Conservation (phyloP, 2,113 vertebrate genomes). For the Gadus chalcogrammus region DNA sequence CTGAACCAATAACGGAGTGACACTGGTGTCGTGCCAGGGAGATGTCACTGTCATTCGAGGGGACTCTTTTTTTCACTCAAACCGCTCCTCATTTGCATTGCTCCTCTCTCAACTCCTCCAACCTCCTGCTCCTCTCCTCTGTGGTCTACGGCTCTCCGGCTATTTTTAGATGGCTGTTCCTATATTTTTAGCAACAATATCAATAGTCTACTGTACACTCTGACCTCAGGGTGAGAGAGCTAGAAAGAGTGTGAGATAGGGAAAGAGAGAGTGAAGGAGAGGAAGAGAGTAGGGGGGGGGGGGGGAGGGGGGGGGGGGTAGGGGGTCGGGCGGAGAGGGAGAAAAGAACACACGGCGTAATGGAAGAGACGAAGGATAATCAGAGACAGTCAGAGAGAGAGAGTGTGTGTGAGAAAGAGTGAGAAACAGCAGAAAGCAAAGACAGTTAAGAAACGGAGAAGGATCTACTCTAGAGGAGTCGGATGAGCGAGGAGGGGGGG, state of each 20-base stretch:
- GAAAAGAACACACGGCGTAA: conserved; percentile 16
- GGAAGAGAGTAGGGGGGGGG: conserved; percentile 22
- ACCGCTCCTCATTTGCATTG: background rate
- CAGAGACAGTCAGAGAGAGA: conserved; percentile 27
- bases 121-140: conserved; percentile 39
- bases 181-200: conserved; percentile 75
- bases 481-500: conserved; percentile 31
- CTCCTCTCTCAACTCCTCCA: conserved; percentile 19
- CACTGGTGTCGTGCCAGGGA: background rate
- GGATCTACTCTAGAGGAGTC: conserved; percentile 23
- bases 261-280: conserved; percentile 6
- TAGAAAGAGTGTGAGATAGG: conserved; percentile 12
- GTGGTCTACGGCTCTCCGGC: conserved; percentile 59
- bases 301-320: conserved; percentile 3
- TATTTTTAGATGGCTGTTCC: conserved; percentile 66
- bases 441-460: conserved; percentile 3
- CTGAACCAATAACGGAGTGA: no score
- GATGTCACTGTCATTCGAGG: conserved; percentile 5
- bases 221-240: conserved; percentile 61
- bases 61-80: conserved; percentile 10
- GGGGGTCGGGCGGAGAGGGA: no score
- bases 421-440: conserved; percentile 29
- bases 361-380: conserved; percentile 14
- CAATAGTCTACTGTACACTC: conserved; percentile 69
- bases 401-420: conserved; percentile 47